Base-by-base conservation (phyloP, 2,888 invertebrate genomes). In the Crossocerus cetratus region DNA sequence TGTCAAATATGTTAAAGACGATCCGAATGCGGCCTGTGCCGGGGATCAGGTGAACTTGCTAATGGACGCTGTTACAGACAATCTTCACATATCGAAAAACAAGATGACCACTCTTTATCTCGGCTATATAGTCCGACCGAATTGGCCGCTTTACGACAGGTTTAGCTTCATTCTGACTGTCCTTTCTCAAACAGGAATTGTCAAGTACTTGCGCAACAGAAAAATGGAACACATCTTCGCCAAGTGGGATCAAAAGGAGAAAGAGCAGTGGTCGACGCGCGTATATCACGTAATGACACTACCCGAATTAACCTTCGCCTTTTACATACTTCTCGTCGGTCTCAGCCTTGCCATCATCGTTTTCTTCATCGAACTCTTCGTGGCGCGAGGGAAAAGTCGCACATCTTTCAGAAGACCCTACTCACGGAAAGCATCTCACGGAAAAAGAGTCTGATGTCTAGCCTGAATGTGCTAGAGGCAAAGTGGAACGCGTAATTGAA, bases 61-160 rank as follows among this genome's bases (percentile, higher is more conserved):
- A 21, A 59, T 23, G 8, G 57, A 68, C 22, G 62, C 63, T 4
- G 43, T 54, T 8, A 44, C 64, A 20, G 44, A 71, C 20, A 42
- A 65, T 16, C 62, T 69, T 18, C 62, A 67, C 23, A 18, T 78
- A 8, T 72, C 72, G 4, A 55, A 54, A 23, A 58, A 64, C 20
- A 18, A 60, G 42, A 14, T 74, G 18, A 20, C 20, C 1, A 69
- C 59, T 13, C 21, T 73, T 44, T 71, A 65, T 43, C 23, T 57
- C 1, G 65, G 21, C 1, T 74, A 59, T 21, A 54, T 57, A 11
- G 53, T 66, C 3, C 70, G 71, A 5, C 45, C 65, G 3, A 49
- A 74, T 67, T 75, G 78, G 72, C 72, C 73, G 2, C 45, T 69
- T 13, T 57, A 8, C 22, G 56, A 23, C 3, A 59, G 69, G 45